Evolutionary conservation across 2,888 invertebrate species (phyloP).

Genomic region (Spodoptera exigua): DNA sequence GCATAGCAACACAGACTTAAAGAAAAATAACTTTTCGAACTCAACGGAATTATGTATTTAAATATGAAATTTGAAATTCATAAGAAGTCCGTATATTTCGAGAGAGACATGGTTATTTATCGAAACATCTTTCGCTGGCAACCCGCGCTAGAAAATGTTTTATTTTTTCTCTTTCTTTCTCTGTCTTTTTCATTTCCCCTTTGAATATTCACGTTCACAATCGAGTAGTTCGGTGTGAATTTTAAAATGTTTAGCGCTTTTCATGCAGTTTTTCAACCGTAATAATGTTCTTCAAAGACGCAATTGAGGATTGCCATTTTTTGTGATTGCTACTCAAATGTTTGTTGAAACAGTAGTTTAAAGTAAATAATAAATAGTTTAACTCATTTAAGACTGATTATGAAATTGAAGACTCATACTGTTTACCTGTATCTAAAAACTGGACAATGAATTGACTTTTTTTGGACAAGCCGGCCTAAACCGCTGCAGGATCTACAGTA

Average conservation of each 20-base stretch:
- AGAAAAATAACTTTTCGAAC: slow-evolving; percentile 72
- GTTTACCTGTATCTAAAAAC: too few species aligned
- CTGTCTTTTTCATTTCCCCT: slow-evolving; percentile 35
- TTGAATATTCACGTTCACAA: slow-evolving; percentile 52
- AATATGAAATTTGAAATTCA: slow-evolving; percentile 75
- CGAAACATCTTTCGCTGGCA: slow-evolving; percentile 53
- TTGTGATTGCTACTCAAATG: slow-evolving; percentile 1
- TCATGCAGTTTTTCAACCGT: slow-evolving; percentile 36
- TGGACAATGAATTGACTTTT: too few species aligned
- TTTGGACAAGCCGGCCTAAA: too few species aligned
- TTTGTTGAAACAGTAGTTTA: too few species aligned
- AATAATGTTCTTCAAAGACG: slow-evolving; percentile 22
- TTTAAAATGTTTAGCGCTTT: slow-evolving; percentile 34
- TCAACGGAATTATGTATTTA: slow-evolving; percentile 73
- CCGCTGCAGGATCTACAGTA: too few species aligned
- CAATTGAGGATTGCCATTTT: slow-evolving; percentile 27
- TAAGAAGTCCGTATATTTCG: slow-evolving; percentile 67
- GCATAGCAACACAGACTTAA: slow-evolving; percentile 62
- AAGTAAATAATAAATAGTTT: too few species aligned
- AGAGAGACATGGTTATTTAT: slow-evolving; percentile 65
- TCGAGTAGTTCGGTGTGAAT: slow-evolving; percentile 36
- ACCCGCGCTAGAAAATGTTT: slow-evolving; percentile 24
- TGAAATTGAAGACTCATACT: too few species aligned
- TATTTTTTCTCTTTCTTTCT: slow-evolving; percentile 23
- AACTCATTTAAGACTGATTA: too few species aligned